Conservation (phyloP, 1,140 invertebrate genomes). For the Macrotrachela quadricornifera region DNA sequence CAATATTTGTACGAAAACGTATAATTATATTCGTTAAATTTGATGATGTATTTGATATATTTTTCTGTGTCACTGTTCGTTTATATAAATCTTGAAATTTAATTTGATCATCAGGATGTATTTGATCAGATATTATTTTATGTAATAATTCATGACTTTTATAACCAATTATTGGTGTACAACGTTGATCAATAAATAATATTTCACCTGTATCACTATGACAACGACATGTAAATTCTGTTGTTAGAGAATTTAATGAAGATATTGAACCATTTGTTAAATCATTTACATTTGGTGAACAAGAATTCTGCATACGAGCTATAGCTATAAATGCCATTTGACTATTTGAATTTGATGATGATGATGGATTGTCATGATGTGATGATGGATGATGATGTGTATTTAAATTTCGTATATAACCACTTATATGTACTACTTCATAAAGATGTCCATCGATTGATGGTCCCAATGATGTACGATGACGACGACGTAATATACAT, state of each 20-base stretch:
- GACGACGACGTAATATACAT: neutral
- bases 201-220: too few species aligned
- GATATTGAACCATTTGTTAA: conserved; percentile 9
- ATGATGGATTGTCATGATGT: too few species aligned
- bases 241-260: conserved; percentile 18
- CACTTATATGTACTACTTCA: conserved; percentile 94
- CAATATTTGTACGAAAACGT: too few species aligned
- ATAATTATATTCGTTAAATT: too few species aligned
- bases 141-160: conserved; percentile 64
- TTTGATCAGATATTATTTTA: conserved; percentile 19
- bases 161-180: conserved; percentile 61
- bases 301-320: conserved; percentile 80
- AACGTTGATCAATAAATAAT: too few species aligned
- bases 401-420: conserved; percentile 42
- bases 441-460: conserved; percentile 49
- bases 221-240: too few species aligned
- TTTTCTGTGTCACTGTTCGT: too few species aligned
- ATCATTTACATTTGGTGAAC: conserved; percentile 72
- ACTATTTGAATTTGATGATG: too few species aligned
- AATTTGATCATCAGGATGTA: conserved; percentile 69
- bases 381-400: too few species aligned
- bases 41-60: too few species aligned
- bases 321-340: conserved; percentile 58
- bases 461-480: neutral
- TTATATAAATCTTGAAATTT: too few species aligned